Percentiles rank a stretch among this genome's conserved stretches.
Conservation (phyloP, 2,113 vertebrate genomes). For the Otis tarda region DNA sequence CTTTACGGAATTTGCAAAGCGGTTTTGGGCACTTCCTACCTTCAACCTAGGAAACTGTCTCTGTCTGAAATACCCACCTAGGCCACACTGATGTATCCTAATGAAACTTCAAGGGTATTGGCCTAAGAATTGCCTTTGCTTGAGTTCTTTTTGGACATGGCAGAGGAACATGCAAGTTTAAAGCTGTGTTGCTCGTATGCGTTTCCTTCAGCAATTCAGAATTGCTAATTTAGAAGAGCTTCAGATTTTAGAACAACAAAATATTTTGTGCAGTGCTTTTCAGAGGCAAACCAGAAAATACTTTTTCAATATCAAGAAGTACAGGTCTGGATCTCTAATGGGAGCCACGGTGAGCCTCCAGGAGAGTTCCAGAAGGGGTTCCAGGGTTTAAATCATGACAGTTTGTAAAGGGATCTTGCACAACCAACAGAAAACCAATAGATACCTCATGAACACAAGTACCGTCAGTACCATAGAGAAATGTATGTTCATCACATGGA, state of each 20-base stretch:
- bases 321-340: not conserved
- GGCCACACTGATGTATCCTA: not conserved
- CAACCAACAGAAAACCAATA: not conserved
- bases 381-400: not conserved
- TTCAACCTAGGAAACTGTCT: not conserved
- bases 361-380: not conserved
- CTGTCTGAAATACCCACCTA: not conserved
- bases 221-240: not conserved
- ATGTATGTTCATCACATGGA: not conserved
- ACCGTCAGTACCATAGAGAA: not conserved
- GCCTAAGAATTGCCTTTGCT: not conserved
- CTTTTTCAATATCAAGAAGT: not conserved
- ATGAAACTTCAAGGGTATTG: not conserved
- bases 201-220: not conserved
- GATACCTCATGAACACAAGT: not conserved
- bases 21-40: not conserved
- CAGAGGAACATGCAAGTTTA: not conserved
- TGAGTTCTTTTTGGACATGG: not conserved
- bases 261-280: not conserved
- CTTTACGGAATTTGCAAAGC: conserved; percentile 8
- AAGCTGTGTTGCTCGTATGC: not conserved
- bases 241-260: not conserved
- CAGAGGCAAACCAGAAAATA: not conserved
- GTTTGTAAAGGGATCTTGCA: not conserved
- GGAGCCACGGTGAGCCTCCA: not conserved